Evolutionary conservation across 1,140 invertebrate species (phyloP), one percentile per base, ranked within the genome.

Genomic region (Microvelia longipes): DNA sequence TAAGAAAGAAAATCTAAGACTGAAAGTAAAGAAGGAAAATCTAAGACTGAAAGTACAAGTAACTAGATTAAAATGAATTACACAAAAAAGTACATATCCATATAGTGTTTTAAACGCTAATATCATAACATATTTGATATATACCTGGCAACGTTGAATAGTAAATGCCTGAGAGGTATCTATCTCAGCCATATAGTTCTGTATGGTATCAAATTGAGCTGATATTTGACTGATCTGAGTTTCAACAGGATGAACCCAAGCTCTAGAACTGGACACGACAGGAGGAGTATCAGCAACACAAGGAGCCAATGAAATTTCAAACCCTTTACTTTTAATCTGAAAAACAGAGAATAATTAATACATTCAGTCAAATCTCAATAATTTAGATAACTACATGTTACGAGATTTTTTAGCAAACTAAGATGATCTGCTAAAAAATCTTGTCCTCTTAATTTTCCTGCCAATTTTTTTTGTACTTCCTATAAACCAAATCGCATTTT

Each of bases 271-370:
- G 14, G 76, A 74, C 60, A 78, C 72, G 70, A 77, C 71, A 13
- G 77, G 75, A 5, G 74, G 73, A 35, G 73, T 73, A 69, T 81
- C 79, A 28, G 79, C 77, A 35, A 79, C 77, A 0, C 69, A 30
- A 28, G 78, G 77, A 60, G 78, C 79, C 19, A 83, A 74, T 68
- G 84, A 84, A 66, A 86, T 79, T 73, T 86, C 86, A 77, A 86
- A 86, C 62, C 85, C 86, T 29, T 84, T 81, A 69, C 80, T 85
- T 15, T 82, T 81, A 73, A 87, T 86, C 84, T 87, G 75, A 61
- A 75, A 75, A 70, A 73, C 68, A 62, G 69, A n/a, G n/a, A n/a
- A 63, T 28, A 67, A 1, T 35, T 66, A 25, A 27, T 29, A 35
- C 28, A 66, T 60, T 29, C 67, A 63, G 66, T 62, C 24, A 30